Percentiles rank a stretch among this genome's conserved stretches.
phyloP scores from a whole-genome alignment of 2,888 invertebrate species.

The Coecobrya sp. region DNA sequence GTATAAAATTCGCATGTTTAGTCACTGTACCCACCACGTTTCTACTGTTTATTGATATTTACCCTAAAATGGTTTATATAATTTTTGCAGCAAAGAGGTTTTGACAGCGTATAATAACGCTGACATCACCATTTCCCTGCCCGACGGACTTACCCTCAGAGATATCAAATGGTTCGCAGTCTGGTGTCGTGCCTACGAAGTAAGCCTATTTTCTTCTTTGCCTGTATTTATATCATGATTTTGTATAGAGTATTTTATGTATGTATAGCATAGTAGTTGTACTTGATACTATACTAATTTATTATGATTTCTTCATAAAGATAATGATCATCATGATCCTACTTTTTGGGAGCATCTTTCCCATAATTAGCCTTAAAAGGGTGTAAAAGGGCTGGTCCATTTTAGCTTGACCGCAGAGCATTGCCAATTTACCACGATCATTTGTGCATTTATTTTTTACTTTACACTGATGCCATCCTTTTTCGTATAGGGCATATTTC shows the following conservation, averaged over 20 bases:
- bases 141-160: conserved; percentile 94
- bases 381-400: background rate
- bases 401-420: background rate
- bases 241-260: background rate
- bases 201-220: conserved; percentile 87
- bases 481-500: background rate
- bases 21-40: background rate
- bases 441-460: background rate
- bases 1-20: background rate
- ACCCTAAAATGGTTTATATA: conserved; percentile 7
- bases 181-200: conserved; percentile 97
- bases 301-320: conserved; percentile 33
- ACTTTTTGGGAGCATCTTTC: conserved; percentile 45
- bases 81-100: conserved; percentile 90
- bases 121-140: conserved; percentile 94
- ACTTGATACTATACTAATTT: background rate
- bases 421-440: background rate
- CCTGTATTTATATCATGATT: background rate
- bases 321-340: conserved; percentile 37
- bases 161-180: conserved; percentile 96
- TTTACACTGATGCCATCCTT: background rate
- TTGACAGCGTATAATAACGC: conserved; percentile 94
- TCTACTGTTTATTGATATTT: conserved; percentile 15
- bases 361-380: conserved; percentile 52
- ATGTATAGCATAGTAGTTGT: background rate